phyloP scores from a whole-genome alignment of 2,888 invertebrate species.

The Tetranychus piercei region DNA sequence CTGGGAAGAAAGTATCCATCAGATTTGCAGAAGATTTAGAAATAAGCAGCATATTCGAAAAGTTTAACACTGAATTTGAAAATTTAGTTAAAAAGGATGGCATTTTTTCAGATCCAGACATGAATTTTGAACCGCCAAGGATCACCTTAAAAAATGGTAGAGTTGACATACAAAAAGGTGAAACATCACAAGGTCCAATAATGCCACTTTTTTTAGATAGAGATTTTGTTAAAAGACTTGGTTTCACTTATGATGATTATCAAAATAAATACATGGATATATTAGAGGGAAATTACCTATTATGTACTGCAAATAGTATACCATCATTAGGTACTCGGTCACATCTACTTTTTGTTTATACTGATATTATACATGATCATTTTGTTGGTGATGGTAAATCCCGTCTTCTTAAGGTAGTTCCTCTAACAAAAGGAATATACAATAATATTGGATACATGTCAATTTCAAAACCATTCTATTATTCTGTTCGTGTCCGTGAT shows the following conservation, averaged over 20 bases:
- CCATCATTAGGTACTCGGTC: neutral
- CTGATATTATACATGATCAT: slow-evolving; percentile 11
- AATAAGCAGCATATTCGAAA: neutral
- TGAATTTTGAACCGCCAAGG: neutral
- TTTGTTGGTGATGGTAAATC: too few relatives aligned
- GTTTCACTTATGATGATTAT: neutral
- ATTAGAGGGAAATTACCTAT: neutral
- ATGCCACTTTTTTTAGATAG: neutral
- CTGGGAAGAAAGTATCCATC: neutral
- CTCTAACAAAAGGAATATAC: too few relatives aligned
- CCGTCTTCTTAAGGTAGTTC: too few relatives aligned
- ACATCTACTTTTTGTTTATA: neutral
- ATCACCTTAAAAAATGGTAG: neutral
- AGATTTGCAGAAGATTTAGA: neutral
- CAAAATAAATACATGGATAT: neutral
- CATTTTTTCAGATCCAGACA: too few relatives aligned
- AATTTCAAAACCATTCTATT: neutral
- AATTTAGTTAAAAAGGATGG: neutral
- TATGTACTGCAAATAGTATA: neutral
- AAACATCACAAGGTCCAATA: neutral
- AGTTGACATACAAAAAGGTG: neutral
- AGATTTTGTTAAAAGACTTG: neutral
- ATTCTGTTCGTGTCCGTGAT: neutral
- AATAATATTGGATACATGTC: too few relatives aligned
- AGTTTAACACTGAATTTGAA: neutral